Conservation (phyloP, 2,888 invertebrate genomes). For the Erebia palarica region DNA sequence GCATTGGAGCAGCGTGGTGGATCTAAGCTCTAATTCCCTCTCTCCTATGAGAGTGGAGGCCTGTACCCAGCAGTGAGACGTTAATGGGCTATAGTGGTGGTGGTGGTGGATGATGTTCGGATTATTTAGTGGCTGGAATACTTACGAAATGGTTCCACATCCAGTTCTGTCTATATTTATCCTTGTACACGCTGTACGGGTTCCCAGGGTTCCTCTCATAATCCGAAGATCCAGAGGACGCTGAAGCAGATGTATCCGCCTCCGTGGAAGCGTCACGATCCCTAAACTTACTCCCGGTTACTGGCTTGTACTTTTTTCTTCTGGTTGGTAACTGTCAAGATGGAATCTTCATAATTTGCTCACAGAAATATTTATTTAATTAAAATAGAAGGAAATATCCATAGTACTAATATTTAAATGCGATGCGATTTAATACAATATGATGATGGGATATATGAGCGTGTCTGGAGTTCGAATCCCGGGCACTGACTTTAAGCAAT, state of each 20-base stretch:
- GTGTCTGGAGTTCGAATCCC: no score
- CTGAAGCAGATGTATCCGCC: slow-evolving; percentile 8
- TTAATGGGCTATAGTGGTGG: no score
- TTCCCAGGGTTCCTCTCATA: slow-evolving; percentile 67
- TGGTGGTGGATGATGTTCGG: background rate
- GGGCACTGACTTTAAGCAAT: no score
- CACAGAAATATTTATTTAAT: no score
- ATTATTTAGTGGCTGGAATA: background rate
- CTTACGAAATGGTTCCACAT: slow-evolving; percentile 56
- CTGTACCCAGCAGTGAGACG: no score
- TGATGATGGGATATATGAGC: no score
- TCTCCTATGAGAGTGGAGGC: no score
- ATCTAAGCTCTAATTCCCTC: no score
- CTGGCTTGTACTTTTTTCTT: slow-evolving; percentile 18
- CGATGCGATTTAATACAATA: no score
- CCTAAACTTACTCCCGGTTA: slow-evolving; percentile 26
- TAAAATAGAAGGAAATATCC: no score
- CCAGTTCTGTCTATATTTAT: slow-evolving; percentile 68
- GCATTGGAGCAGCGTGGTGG: no score
- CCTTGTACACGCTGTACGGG: slow-evolving; percentile 62
- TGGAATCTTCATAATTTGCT: background rate
- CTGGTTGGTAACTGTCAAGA: slow-evolving; percentile 14
- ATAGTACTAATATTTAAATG: no score
- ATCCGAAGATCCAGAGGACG: slow-evolving; percentile 44
- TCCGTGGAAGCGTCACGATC: slow-evolving; percentile 19